These are phyloP conservation scores for Ochotona princeps DNA, from an alignment of 2,113 vertebrate species.

Conservation along the genomic window DNA sequence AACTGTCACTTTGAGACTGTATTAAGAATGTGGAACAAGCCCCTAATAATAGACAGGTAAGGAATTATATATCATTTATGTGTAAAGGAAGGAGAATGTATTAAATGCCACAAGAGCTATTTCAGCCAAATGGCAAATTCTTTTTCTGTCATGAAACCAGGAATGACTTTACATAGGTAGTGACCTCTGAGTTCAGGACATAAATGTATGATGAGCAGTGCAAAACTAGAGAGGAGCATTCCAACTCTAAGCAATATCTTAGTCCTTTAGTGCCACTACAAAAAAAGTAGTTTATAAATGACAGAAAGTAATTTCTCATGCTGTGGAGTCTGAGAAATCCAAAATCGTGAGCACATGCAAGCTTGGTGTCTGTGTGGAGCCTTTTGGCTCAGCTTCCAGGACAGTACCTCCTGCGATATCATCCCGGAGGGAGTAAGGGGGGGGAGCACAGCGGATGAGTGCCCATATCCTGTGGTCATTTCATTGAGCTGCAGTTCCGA, in stretches of 20 bases:
- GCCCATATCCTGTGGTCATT: not conserved
- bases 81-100: not conserved
- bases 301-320: not conserved
- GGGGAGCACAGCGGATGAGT: not conserved
- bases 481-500: no score
- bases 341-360: not conserved
- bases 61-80: not conserved
- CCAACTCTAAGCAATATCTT: not conserved
- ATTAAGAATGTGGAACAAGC: not conserved
- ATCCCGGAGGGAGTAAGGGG: not conserved
- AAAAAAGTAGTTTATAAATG: not conserved
- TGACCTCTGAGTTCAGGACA: not conserved
- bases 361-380: not conserved
- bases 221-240: not conserved
- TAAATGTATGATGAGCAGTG: not conserved
- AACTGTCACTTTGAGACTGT: not conserved
- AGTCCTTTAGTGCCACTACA: not conserved
- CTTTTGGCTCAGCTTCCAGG: not conserved
- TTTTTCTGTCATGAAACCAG: not conserved
- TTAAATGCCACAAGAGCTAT: not conserved
- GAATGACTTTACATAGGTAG: not conserved
- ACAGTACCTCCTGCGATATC: no score
- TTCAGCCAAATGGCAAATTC: not conserved
- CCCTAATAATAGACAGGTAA: not conserved
- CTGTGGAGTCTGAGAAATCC: not conserved